Base-by-base conservation (phyloP, 2,888 invertebrate species). In the Aspidiotus destructor region DNA sequence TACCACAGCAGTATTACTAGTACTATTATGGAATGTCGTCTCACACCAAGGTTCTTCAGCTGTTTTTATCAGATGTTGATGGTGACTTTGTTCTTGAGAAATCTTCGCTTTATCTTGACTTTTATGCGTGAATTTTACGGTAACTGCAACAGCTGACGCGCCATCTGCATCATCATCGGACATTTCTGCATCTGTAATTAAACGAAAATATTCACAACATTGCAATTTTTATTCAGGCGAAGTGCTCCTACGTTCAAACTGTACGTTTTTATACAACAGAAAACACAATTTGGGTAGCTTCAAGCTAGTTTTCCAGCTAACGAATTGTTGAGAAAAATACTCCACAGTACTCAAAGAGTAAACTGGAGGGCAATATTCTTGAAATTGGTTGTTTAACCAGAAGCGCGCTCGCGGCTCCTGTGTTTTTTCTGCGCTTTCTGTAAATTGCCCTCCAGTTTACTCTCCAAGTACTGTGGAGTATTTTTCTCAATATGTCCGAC, bases 1-100 rank as follows among this genome's bases (percentile, higher is more conserved):
- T 67, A 67, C 67, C n/a, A 44, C n/a, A 2, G 67, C 58, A 7
- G 58, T 57, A 8, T 48, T 41, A 15, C 67, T 60, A 9, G 16
- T 67, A 52, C 48, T 67, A 40, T 48, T 40, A 1, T 58, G 28
- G 41, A 60, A 67, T 8, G 60, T 41, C 2, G 67, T 60, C 60
- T 67, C 67, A 58, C 67, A 60, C 67, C 67, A 67, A 7, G 67
- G 67, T 60, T 67, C 67, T 67, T 67, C 67, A 60, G 67, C 60
- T n/a, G 28, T 52, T 52, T 67, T 67, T 6, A 9, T 60, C 15
- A 67, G 40, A 60, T 67, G 44, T 13, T 67, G 67, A 15, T 67
- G 67, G 52, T 67, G 67, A 60, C 67, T 67, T 17, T 42, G n/a
- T 52, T 67, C 67, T 52, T 67, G 67, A 58, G 67, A 67, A 15